Evolutionary conservation across 2,797 vertebrate genomes (phyloP).

Genomic region (Poeciliopsis paucimaculata): DNA sequence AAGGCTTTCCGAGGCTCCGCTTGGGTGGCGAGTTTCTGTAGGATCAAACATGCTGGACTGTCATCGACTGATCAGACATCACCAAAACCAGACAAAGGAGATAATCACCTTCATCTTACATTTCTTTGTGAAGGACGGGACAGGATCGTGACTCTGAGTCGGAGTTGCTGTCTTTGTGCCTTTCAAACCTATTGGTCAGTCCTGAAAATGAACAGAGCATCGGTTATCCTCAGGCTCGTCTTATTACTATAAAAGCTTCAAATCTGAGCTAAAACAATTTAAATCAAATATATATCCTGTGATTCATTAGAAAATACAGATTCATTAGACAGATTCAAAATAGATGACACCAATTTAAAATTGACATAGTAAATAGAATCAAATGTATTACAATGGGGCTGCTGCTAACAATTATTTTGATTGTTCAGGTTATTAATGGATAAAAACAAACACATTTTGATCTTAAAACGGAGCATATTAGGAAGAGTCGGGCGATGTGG

Average conservation of each 20-base stretch:
- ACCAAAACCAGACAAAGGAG: not conserved
- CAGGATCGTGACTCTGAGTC: constrained; percentile 86
- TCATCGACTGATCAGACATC: constrained; percentile 5
- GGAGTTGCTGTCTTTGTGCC: constrained; percentile 83
- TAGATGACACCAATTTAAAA: too few relatives aligned
- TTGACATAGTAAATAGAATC: too few relatives aligned
- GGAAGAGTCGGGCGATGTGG: too few relatives aligned
- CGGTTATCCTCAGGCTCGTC: not conserved
- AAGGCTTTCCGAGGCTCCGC: constrained; percentile 92
- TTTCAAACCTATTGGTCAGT: constrained; percentile 90
- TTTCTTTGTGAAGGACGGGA: constrained; percentile 84
- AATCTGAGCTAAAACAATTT: not conserved
- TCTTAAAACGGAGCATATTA: too few relatives aligned
- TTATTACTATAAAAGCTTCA: not conserved
- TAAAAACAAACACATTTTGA: too few relatives aligned
- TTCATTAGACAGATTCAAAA: too few relatives aligned
- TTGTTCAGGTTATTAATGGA: too few relatives aligned
- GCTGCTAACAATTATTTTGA: too few relatives aligned
- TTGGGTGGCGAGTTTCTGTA: constrained; percentile 86
- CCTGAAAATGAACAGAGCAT: constrained; percentile 71
- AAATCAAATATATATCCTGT: not conserved
- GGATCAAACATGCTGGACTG: not conserved
- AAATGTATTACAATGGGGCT: too few relatives aligned
- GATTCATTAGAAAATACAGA: too few relatives aligned
- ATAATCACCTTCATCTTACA: constrained; percentile 76